phyloP scores from a whole-genome alignment of 2,113 vertebrate species.

The Lates calcarifer region DNA sequence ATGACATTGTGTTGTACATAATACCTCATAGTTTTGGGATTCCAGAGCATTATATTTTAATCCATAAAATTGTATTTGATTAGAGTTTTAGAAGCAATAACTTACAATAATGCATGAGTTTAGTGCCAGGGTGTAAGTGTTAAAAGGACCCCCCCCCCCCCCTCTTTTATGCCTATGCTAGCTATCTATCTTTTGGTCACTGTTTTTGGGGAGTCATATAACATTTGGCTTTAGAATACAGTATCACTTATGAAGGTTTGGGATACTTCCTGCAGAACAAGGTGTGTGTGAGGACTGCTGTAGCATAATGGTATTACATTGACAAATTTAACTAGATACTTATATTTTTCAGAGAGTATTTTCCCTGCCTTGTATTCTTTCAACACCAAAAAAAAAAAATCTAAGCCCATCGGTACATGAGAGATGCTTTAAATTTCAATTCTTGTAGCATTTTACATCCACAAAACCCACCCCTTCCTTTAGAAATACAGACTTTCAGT shows the following conservation, averaged over 20 bases:
- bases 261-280: constrained; percentile 36
- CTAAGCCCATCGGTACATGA: constrained; percentile 10
- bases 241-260: constrained; percentile 30
- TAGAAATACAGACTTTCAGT: constrained; percentile 37
- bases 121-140: constrained; percentile 81
- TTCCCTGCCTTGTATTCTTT: constrained; percentile 20
- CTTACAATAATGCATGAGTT: constrained; percentile 89
- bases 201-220: constrained; percentile 21
- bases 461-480: not conserved
- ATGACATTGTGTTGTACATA: constrained; percentile 80
- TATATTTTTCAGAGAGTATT: constrained; percentile 31
- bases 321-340: constrained; percentile 8
- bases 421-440: constrained; percentile 46
- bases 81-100: constrained; percentile 97
- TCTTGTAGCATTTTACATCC: constrained; percentile 65
- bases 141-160: constrained; percentile 40
- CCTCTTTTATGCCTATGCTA: constrained; percentile 21
- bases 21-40: constrained; percentile 90
- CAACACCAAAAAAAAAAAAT: constrained; percentile 34
- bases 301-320: constrained; percentile 41
- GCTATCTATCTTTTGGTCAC: constrained; percentile 39
- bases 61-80: constrained; percentile 92
- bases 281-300: constrained; percentile 22
- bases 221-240: constrained; percentile 46
- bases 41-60: constrained; percentile 91